phyloP scores from a whole-genome alignment of 2,113 vertebrate genomes.

The Phyllostomus hastatus region DNA sequence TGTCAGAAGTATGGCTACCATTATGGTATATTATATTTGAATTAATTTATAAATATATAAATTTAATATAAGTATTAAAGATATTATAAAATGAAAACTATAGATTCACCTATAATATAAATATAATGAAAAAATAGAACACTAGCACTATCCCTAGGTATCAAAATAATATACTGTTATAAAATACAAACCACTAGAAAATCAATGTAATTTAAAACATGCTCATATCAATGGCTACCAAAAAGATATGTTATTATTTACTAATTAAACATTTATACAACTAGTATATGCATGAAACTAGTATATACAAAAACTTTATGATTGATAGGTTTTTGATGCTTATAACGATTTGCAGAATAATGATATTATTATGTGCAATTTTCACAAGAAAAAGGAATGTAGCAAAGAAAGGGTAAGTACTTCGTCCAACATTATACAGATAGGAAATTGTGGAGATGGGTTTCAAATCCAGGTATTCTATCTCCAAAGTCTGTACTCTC shows the following conservation, averaged over 20 bases:
- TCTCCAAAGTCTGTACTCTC: not conserved
- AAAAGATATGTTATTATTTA: not conserved
- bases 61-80: not conserved
- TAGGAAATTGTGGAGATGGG: not conserved
- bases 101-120: not conserved
- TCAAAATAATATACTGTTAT: not conserved
- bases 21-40: not conserved
- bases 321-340: not conserved
- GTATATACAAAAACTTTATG: not conserved
- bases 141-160: not conserved
- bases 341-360: not conserved
- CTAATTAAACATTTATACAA: not conserved
- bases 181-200: not conserved
- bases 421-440: not conserved
- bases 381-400: not conserved
- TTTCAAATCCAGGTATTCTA: not conserved
- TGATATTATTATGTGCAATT: not conserved
- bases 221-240: not conserved
- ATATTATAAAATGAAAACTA: not conserved
- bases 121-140: not conserved
- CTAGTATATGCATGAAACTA: not conserved
- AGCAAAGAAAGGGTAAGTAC: not conserved
- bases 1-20: not conserved
- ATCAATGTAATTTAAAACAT: not conserved
- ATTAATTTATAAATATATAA: not conserved